These are phyloP conservation scores for Hippopotamyrus pictus DNA, from an alignment of 2,797 vertebrate species.

Conservation along the genomic window DNA sequence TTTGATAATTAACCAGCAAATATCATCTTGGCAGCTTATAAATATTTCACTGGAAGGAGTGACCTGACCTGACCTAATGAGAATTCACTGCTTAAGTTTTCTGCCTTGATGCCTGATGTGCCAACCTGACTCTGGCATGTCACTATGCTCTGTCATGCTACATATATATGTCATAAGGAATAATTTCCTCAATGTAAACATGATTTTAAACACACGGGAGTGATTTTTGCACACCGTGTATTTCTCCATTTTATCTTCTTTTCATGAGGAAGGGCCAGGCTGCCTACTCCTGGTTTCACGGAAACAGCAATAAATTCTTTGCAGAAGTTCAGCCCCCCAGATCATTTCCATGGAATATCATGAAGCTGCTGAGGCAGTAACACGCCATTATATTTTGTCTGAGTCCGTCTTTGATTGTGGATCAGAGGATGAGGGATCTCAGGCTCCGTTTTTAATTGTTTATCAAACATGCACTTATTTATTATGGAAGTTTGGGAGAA, in stretches of 20 bases:
- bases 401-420: too few species aligned
- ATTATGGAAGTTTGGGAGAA: background rate
- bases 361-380: too few species aligned
- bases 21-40: background rate
- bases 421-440: too few species aligned
- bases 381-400: too few species aligned
- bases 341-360: too few species aligned
- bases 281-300: too few species aligned
- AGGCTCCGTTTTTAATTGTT: background rate
- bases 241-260: background rate
- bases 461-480: background rate
- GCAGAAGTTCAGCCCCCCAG: too few species aligned
- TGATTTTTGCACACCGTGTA: background rate
- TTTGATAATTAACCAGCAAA: background rate
- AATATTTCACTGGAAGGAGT: background rate
- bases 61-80: background rate
- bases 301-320: too few species aligned
- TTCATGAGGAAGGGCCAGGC: background rate
- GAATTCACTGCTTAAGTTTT: background rate
- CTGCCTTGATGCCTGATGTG: background rate
- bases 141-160: background rate
- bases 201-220: background rate
- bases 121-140: background rate
- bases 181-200: background rate
- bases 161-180: background rate